These are phyloP conservation scores for Chirona hameri DNA, from an alignment of 2,888 invertebrate genomes.

Conservation along the genomic window DNA sequence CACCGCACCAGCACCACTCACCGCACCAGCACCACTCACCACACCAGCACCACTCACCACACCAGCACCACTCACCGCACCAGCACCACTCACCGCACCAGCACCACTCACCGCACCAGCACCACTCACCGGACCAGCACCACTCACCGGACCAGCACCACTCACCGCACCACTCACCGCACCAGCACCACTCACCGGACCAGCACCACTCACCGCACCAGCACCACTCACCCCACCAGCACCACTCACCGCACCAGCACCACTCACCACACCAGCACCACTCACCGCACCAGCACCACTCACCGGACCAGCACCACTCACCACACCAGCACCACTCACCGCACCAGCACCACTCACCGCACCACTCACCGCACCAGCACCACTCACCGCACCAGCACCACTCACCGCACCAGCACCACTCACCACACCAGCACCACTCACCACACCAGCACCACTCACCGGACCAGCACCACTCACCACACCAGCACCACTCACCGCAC, in stretches of 20 bases:
- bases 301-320: too few species aligned
- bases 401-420: constrained; percentile 37
- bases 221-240: constrained; percentile 30
- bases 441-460: constrained; percentile 37
- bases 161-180: constrained; percentile 35
- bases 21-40: constrained; percentile 37
- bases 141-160: constrained; percentile 37
- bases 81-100: constrained; percentile 31
- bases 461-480: too few species aligned
- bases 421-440: constrained; percentile 31
- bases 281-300: constrained; percentile 37
- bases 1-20: constrained; percentile 31
- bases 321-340: constrained; percentile 34
- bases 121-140: constrained; percentile 29
- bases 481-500: constrained; percentile 35
- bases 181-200: constrained; percentile 35
- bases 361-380: constrained; percentile 36
- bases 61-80: constrained; percentile 35
- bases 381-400: constrained; percentile 23
- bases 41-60: too few species aligned
- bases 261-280: constrained; percentile 23
- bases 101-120: constrained; percentile 35
- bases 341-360: constrained; percentile 33
- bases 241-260: constrained; percentile 36
- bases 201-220: constrained; percentile 35